Base-by-base conservation (phyloP, 2,797 vertebrate genomes). In the Cyclopterus lumpus region DNA sequence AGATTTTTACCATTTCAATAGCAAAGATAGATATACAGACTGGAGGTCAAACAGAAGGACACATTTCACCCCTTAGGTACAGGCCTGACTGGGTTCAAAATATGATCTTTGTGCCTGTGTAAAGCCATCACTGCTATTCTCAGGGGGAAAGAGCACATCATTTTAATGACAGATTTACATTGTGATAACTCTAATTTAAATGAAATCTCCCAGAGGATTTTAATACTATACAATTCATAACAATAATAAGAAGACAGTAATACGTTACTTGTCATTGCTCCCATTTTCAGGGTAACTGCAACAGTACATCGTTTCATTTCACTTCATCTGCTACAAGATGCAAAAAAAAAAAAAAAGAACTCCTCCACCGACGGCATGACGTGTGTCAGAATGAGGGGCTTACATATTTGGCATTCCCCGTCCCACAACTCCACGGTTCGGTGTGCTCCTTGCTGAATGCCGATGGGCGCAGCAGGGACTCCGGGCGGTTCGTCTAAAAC, bases 181-280 rank as follows among this genome's bases (percentile, higher is more conserved):
- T 68, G 65, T 59, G 53, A 78, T 68, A 63, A 73, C 49, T 46
- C 20, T 8, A 67, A 73, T 87, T 86, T 80, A 83, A 93, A 90
- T 83, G 63, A 68, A 86, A 89, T 76, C 67, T 86, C 91, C 78
- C 73, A 84, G 76, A 87, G 12, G 4, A 15, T 67, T 80, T 71
- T 79, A 82, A 91, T 85, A 85, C 81, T 77, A 85, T 82, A 87
- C 71, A 88, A 86, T 80, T 82, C 86, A 78, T 70, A 82, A 64
- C 76, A 59, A 38, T 15, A 70, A 82, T 60, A 85, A 71, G 28
- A 79, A 67, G 60, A 86, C 36, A 36, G 57, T 55, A 73, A 76
- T 69, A 78, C 34, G 46, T 57, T 18, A 81, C 40, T 64, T 64
- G 63, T 54, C 68, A 71, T 66, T 66, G 24, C 38, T 76, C 38